Evolutionary conservation across 2,113 vertebrate species (phyloP).

Genomic region (Propithecus coquereli): DNA sequence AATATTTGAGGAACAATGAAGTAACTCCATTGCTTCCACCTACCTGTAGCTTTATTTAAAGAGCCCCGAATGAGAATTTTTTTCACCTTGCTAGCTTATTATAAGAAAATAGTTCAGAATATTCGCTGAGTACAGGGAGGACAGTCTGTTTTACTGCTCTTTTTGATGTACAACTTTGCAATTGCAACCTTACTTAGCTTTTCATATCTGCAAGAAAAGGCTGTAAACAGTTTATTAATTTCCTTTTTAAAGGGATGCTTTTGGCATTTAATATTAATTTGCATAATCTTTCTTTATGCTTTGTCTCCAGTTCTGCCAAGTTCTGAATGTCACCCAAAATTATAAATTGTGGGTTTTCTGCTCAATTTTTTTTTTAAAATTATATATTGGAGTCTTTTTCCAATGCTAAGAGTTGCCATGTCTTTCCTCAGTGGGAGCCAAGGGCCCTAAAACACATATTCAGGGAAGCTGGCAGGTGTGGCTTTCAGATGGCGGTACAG

Average conservation of each 20-base stretch:
- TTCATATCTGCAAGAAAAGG: neutral
- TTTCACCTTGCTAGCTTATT: neutral
- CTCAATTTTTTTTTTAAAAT: neutral
- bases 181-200: neutral
- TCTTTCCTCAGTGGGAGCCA: neutral
- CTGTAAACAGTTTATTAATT: neutral
- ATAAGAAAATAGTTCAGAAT: neutral
- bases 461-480: neutral
- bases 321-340: slow-evolving; percentile 47
- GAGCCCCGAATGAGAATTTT: neutral
- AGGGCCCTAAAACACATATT: neutral
- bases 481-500: neutral
- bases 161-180: neutral
- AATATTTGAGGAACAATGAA: neutral
- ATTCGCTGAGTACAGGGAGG: neutral
- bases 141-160: neutral
- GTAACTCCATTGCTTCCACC: neutral
- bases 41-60: neutral
- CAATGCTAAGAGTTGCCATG: neutral
- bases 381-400: neutral
- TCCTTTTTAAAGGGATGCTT: slow-evolving; percentile 46
- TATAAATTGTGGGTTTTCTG: slow-evolving; percentile 3
- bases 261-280: neutral
- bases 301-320: slow-evolving; percentile 48
- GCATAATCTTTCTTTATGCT: slow-evolving; percentile 48